Percentiles rank a stretch among this genome's conserved stretches.
phyloP scores from a whole-genome alignment of 2,888 invertebrate species.

The Peribatodes rhomboidaria region DNA sequence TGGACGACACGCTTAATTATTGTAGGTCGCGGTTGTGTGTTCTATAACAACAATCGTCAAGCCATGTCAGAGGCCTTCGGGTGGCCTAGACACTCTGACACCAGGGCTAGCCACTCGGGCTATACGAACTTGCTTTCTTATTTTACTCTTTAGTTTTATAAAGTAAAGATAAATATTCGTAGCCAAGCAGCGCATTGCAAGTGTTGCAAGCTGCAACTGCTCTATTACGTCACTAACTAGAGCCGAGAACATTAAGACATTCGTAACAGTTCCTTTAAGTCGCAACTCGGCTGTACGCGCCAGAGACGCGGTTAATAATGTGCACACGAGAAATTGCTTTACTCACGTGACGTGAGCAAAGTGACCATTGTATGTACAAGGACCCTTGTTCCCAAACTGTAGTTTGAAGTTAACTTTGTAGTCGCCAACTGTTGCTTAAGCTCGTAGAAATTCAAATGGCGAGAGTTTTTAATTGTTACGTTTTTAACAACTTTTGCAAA shows the following conservation, averaged over 20 bases:
- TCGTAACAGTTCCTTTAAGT: constrained; percentile 31
- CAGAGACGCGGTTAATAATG: constrained; percentile 26
- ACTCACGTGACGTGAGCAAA: constrained; percentile 6
- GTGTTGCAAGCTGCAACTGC: constrained; percentile 5
- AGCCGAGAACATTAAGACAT: constrained; percentile 22
- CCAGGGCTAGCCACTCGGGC: too few relatives aligned
- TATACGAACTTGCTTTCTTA: too few relatives aligned
- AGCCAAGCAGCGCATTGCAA: not conserved
- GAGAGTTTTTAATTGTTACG: too few relatives aligned
- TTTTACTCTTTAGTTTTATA: not conserved
- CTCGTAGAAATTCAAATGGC: too few relatives aligned
- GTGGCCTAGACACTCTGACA: too few relatives aligned
- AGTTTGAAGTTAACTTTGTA: not conserved
- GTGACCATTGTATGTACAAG: not conserved
- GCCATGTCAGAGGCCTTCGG: too few relatives aligned
- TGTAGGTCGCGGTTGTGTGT: too few relatives aligned
- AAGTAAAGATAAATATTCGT: not conserved
- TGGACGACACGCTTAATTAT: too few relatives aligned
- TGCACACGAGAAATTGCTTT: constrained; percentile 24
- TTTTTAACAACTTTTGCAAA: too few relatives aligned
- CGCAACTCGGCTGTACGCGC: constrained; percentile 13
- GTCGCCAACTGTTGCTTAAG: too few relatives aligned
- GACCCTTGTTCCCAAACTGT: not conserved
- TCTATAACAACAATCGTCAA: too few relatives aligned
- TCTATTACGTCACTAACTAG: constrained; percentile 17